A percentile compares a stretch with the other conserved stretches of the same genome.
phyloP scores from a whole-genome alignment of 23 tunicate genomes.

The Phallusia fumigata region DNA sequence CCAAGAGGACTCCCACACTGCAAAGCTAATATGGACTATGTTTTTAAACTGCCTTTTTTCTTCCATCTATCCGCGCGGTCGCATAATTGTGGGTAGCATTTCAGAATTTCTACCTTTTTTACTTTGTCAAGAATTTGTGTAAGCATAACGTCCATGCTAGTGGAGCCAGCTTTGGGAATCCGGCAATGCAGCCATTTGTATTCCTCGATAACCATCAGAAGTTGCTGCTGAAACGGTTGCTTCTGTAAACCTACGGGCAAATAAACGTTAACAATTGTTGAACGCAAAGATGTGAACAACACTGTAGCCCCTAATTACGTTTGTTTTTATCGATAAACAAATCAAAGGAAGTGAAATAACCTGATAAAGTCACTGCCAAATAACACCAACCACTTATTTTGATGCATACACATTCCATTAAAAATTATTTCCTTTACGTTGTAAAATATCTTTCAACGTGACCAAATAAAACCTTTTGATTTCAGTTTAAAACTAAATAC shows the following conservation, averaged over 20 bases:
- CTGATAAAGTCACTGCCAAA: not conserved
- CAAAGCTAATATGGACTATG: no score
- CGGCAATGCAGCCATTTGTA: slow-evolving; percentile 19
- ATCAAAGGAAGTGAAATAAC: not conserved
- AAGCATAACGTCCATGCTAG: slow-evolving; percentile 19
- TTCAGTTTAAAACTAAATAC: no score
- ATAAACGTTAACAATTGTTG: no score
- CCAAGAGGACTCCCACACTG: no score
- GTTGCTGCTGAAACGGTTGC: slow-evolving; percentile 7
- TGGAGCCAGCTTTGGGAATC: slow-evolving; percentile 38
- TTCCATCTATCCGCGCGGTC: no score
- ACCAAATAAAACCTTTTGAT: no score
- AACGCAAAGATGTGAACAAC: no score
- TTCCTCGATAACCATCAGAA: slow-evolving; percentile 12
- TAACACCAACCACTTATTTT: not conserved
- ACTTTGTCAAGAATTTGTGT: slow-evolving; percentile 2
- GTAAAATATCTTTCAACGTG: no score
- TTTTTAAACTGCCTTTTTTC: not conserved
- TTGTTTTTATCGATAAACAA: not conserved
- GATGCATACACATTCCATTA: no score
- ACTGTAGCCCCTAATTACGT: not conserved
- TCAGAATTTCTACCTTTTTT: not conserved
- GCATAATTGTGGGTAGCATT: no score
- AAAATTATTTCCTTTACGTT: no score
- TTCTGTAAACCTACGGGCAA: no score